Base-by-base conservation (phyloP, 2,113 vertebrate species). In the Dicentrarchus labrax region DNA sequence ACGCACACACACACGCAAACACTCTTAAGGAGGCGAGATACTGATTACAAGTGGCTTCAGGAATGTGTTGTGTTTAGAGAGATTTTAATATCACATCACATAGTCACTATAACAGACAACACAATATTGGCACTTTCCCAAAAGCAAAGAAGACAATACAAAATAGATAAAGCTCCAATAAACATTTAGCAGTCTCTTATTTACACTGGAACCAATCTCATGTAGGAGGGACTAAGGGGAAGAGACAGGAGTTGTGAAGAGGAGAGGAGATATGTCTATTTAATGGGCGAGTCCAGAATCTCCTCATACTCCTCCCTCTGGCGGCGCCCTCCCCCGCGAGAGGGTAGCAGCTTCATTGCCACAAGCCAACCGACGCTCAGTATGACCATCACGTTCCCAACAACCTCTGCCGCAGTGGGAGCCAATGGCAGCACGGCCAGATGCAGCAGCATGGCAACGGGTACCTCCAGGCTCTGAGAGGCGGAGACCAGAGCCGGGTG, bases 401-500 rank as follows among this genome's bases (percentile, higher is more conserved):
- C 93, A 1, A 98, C 90, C 76, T 97, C 97, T 0, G 96, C 96
- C 8, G 96, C 88, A 5, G 95, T 94, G 8, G 98, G 97, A 85
- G 95, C 95, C 94, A 95, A 91, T 0, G 38, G 96, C 78, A 97
- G 78, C 75, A 98, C 94, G 0, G 96, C 74, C 48, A 99, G 95
- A 86, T 99, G 96, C 78, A 98, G 94, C 76, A 96, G 86, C 97
- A 97, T 97, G 66, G 97, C 96, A 0, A 97, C 91, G 13, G 98
- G 96, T 15, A 98, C 93, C 92, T 99, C 97, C 85, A 98, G 82
- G 88, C 98, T 97, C 89, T 98, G 98, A 7, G 98, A 96, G 0
- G 97, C 97, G 19, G 97, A 98, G 81, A 99, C 98, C 94, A 98
- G 91, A 39, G 98, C 97, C 0, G 97, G 97, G 82, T 99, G 97